Evolutionary conservation across 2,888 invertebrate genomes (phyloP), one percentile per base, ranked within the genome.

Genomic region (Synergus laeviventris): DNA sequence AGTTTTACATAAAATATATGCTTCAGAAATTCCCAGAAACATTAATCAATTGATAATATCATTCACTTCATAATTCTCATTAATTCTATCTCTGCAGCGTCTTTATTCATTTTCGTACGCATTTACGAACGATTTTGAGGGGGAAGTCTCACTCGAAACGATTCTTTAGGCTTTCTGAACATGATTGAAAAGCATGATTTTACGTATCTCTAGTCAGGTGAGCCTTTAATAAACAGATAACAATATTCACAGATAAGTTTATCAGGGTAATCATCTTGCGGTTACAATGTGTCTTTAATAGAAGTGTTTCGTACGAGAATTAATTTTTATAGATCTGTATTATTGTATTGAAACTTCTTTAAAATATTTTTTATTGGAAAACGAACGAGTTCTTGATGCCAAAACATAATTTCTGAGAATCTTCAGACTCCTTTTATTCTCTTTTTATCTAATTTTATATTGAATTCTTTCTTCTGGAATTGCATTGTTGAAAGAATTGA

Each of bases 221-320:
- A 49, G 9, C 49, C 70, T 36, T 49, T 31, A 49, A 31, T 49
- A 49, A 70, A 54, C 70, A 49, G 70, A 70, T 70, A 70, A 31
- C 36, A 36, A 70, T 49, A 49, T 70, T 70, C 12, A 70, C 12
- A 70, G 70, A 49, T 70, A 70, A 70, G 70, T 49, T 70, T 70
- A 70, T 49, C 70, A 70, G 16, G 31, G 24, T 70, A 54, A 70
- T 70, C 36, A 70, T 49, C 49, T 54, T 62, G 12, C 39, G 62
- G n/a, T 18, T 18, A 18, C 38, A 39, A 36, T 38, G 5, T 38
- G 31, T 42, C 14, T 42, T 42, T 42, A 11, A 42, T 42, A 42
- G 14, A 42, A 5, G 12, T 42, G 11, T 42, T 59, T 59, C 21
- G 24, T 24, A 21, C 24, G 21, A 5, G 11, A 24, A 59, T 24